Evolutionary conservation across 2,113 vertebrate species (phyloP), one percentile per base, ranked within the genome.

Genomic region (Forbesichthys papilliferus): DNA sequence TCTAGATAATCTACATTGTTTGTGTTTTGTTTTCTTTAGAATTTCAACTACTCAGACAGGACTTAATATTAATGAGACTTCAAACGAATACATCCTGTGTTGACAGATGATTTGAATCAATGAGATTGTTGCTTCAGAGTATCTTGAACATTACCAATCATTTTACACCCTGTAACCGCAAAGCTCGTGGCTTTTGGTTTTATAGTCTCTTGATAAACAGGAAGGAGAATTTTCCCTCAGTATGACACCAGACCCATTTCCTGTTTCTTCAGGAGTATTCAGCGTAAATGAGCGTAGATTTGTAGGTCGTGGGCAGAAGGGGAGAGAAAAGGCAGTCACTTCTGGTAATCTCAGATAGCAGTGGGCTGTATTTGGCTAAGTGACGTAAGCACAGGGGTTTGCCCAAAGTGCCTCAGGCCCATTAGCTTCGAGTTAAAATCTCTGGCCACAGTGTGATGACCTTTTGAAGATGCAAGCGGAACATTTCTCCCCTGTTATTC

Each of bases 161-260:
- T 55, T 79, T 80, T 66, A 64, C 74, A 68, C 14, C 46, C 1
- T 18, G 4, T 55, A 63, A 69, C 64, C 78, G 51, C 65, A 84
- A 20, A 73, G 20, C 64, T 64, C 14, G 63, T 7, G 3, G 16
- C 55, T 66, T 20, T 91, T 78, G 88, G 91, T 90, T 90, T 88
- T 60, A 16, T 54, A 77, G 71, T 74, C 78, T 12, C 73, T 77
- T 79, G 88, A 91, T 89, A 90, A 93, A 93, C 94, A 95, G 93
- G 94, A 95, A 96, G 92, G 83, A 88, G 85, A 91, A 92, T 92
- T 94, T 95, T 93, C 92, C 92, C 89, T 91, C 87, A 85, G 74
- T 81, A 74, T 94, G 91, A 90, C 85, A 85, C 77, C 63, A 49
- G 53, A 59, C 86, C 79, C 78, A 80, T 93, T 95, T 95, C 94